These are phyloP conservation scores for Teleiodes luculella DNA, from an alignment of 2,888 invertebrate species.

Conservation along the genomic window DNA sequence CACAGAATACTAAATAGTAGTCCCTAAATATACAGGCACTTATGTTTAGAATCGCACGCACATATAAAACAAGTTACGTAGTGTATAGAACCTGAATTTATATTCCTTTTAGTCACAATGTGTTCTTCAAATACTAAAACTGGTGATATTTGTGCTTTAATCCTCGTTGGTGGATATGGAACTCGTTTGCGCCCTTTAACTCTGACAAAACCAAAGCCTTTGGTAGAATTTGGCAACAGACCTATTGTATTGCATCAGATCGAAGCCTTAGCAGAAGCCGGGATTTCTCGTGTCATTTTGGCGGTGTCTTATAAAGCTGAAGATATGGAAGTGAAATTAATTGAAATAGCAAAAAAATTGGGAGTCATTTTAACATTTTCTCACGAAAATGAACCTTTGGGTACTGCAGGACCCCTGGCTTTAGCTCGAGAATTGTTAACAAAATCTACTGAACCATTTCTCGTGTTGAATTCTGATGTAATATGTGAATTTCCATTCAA, in stretches of 20 bases:
- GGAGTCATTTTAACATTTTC: conserved; percentile 95
- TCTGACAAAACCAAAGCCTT: conserved; percentile 96
- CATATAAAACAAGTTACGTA: too few relatives aligned
- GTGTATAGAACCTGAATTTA: too few relatives aligned
- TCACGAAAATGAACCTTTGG: conserved; percentile 96
- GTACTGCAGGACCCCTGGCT: conserved; percentile 98
- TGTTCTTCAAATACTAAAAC: neutral
- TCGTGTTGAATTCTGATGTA: conserved; percentile 98
- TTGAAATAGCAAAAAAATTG: conserved; percentile 89
- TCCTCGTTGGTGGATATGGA: conserved; percentile 99
- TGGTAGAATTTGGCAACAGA: conserved; percentile 99
- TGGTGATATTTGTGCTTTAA: conserved; percentile 89
- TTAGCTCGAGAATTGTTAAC: conserved; percentile 88
- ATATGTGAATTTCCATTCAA: conserved; percentile 99
- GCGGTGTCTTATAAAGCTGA: conserved; percentile 99
- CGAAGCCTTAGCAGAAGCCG: conserved; percentile 92
- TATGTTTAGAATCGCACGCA: too few relatives aligned
- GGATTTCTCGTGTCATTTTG: conserved; percentile 91
- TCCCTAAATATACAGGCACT: too few relatives aligned
- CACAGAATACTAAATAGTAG: too few relatives aligned
- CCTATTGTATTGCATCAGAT: conserved; percentile 98
- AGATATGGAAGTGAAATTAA: conserved; percentile 96
- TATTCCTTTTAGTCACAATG: neutral
- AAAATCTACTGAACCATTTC: conserved; percentile 92
- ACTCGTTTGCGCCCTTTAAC: conserved; percentile 97